Evolutionary conservation across 2,113 vertebrate species (phyloP).

Genomic region (Carassius gibelio): DNA sequence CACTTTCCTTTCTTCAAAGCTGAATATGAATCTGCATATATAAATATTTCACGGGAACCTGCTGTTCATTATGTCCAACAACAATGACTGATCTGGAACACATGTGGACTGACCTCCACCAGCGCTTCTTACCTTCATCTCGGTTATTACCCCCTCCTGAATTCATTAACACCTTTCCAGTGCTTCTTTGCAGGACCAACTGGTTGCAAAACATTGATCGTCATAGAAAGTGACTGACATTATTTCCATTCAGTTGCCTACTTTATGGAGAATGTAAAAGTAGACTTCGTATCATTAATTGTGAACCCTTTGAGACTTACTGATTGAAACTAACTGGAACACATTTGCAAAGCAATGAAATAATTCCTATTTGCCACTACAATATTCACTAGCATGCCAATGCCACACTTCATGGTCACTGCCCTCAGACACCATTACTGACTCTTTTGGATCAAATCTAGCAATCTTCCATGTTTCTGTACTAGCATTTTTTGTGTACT

Average conservation of each 20-base stretch:
- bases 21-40: background rate
- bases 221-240: conserved; percentile 32
- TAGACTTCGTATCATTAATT: background rate
- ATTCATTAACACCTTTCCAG: conserved; percentile 48
- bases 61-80: background rate
- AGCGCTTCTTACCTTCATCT: conserved; percentile 9
- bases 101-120: conserved; percentile 34
- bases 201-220: conserved; percentile 34
- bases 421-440: background rate
- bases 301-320: conserved; percentile 4
- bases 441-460: background rate
- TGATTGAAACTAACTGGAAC: background rate
- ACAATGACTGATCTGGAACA: conserved; percentile 30
- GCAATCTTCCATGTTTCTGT: background rate
- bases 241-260: conserved; percentile 25
- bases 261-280: background rate
- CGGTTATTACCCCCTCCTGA: conserved; percentile 40
- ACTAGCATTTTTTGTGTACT: background rate
- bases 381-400: background rate
- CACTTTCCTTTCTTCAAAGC: background rate
- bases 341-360: background rate
- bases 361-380: background rate
- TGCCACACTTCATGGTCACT: background rate
- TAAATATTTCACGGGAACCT: background rate
- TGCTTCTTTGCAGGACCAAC: background rate